phyloP scores from a whole-genome alignment of 2,113 vertebrate genomes.

The Asarcornis scutulata region DNA sequence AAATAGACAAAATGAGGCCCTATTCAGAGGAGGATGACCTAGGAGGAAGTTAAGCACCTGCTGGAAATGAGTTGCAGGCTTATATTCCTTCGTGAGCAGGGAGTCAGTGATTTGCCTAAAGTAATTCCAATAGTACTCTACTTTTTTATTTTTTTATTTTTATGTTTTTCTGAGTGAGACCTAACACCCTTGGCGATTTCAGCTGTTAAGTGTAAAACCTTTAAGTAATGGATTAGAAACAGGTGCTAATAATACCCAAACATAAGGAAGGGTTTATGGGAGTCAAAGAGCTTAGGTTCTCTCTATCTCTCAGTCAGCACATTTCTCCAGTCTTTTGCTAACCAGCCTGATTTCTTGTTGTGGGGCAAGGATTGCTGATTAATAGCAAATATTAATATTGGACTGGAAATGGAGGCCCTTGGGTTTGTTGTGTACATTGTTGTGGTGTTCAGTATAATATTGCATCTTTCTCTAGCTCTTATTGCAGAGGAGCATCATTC shows the following conservation, averaged over 20 bases:
- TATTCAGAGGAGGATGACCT: background rate
- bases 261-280: background rate
- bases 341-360: background rate
- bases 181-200: background rate
- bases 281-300: background rate
- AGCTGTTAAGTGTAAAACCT: background rate
- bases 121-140: background rate
- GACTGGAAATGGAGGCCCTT: background rate
- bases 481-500: rapidly evolving
- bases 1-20: background rate
- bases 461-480: background rate
- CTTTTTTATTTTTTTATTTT: background rate
- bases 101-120: background rate
- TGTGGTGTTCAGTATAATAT: background rate
- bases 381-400: too few species aligned
- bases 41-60: background rate
- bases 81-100: background rate
- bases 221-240: constrained; percentile 6
- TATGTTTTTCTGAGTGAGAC: background rate
- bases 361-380: background rate
- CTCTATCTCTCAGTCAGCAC: background rate
- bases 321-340: background rate
- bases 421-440: background rate
- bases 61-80: background rate
- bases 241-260: background rate